These are phyloP conservation scores for Botrylloides violaceus DNA, from an alignment of 23 tunicate genomes.

Conservation along the genomic window DNA sequence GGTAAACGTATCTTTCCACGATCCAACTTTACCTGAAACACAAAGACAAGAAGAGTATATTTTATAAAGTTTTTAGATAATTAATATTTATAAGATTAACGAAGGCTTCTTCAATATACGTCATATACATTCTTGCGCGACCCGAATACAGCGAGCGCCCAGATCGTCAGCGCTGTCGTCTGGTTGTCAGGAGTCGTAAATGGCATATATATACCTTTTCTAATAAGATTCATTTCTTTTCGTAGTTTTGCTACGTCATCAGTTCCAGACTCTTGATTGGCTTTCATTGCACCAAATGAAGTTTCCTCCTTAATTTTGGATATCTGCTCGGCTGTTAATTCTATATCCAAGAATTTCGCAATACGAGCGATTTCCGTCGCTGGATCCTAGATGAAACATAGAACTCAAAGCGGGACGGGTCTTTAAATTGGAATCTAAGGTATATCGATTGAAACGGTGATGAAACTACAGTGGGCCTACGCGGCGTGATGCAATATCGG, in stretches of 20 bases:
- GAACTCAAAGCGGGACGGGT: too few species aligned
- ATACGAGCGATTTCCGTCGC: slow-evolving; percentile 4
- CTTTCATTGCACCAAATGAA: slow-evolving; percentile 10
- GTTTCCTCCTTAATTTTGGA: neutral
- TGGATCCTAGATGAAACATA: slow-evolving; percentile 11
- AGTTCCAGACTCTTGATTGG: neutral
- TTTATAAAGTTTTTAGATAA: neutral
- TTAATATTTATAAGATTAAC: too few species aligned
- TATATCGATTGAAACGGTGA: too few species aligned
- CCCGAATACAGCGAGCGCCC: too few species aligned
- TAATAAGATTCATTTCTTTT: neutral
- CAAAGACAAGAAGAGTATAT: neutral
- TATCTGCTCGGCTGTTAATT: neutral
- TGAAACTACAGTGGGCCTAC: too few species aligned
- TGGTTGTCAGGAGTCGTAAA: neutral
- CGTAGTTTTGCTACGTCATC: neutral
- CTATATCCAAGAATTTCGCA: slow-evolving; percentile 1
- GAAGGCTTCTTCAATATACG: too few species aligned
- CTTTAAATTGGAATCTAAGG: too few species aligned
- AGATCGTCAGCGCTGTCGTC: too few species aligned
- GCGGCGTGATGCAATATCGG: too few species aligned
- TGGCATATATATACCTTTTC: neutral
- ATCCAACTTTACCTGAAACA: slow-evolving; percentile 17
- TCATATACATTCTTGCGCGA: too few species aligned
- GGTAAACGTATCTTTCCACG: slow-evolving; percentile 10